A percentile compares a stretch with the other conserved stretches of the same genome.
These are phyloP conservation scores for Azorinus chamasolen DNA, from an alignment of 2,888 invertebrate species.

Conservation along the genomic window DNA sequence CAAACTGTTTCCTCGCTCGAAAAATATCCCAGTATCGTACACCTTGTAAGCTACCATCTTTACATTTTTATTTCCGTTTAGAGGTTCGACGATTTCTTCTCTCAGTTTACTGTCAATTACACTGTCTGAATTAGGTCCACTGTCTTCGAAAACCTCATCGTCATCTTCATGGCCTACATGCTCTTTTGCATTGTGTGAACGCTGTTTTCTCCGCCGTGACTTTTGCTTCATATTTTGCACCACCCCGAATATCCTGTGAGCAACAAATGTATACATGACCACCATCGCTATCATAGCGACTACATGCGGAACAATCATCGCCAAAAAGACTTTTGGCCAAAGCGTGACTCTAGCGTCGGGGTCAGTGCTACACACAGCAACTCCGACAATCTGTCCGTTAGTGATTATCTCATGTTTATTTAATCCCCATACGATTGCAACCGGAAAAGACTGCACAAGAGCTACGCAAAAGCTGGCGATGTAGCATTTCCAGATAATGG, in stretches of 20 bases:
- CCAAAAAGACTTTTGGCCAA: slow-evolving; percentile 23
- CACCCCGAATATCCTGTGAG: slow-evolving; percentile 28
- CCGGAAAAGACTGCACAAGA: slow-evolving; percentile 32
- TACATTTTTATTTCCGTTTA: slow-evolving; percentile 1
- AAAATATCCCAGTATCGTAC: slow-evolving; percentile 17
- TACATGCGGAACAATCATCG: slow-evolving; percentile 19
- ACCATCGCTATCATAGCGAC: slow-evolving; percentile 24
- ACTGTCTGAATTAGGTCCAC: background rate
- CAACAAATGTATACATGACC: slow-evolving; percentile 28
- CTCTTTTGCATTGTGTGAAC: background rate
- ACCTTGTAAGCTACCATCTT: slow-evolving; percentile 26
- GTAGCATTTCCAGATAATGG: slow-evolving; percentile 25
- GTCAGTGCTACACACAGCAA: slow-evolving; percentile 21
- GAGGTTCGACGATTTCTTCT: slow-evolving; percentile 11
- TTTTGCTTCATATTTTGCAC: slow-evolving; percentile 21
- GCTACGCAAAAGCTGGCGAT: slow-evolving; percentile 23
- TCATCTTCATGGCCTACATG: background rate
- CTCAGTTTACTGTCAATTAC: slow-evolving; percentile 20
- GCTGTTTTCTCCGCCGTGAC: slow-evolving; percentile 2
- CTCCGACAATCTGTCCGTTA: background rate
- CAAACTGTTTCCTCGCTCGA: slow-evolving; percentile 13
- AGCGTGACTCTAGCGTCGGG: background rate
- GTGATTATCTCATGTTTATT: slow-evolving; percentile 6
- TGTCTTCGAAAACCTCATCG: background rate
- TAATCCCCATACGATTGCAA: slow-evolving; percentile 19